phyloP scores from a whole-genome alignment of 2,113 vertebrate genomes.

The Ahaetulla prasina region DNA sequence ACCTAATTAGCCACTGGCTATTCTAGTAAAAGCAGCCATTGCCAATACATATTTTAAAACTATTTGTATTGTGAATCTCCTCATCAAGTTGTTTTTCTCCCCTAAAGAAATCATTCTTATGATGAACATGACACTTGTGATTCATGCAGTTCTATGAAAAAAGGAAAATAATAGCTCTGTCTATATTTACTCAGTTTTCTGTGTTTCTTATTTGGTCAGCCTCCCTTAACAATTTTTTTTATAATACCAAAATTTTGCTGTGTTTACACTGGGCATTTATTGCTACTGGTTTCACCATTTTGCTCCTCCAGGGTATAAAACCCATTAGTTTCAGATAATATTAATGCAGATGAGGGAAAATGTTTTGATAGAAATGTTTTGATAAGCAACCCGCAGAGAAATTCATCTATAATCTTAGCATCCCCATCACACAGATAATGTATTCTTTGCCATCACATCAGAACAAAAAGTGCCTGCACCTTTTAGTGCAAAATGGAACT shows the following conservation, averaged over 20 bases:
- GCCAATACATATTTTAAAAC: slow-evolving; percentile 1
- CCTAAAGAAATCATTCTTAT: slow-evolving; percentile 63
- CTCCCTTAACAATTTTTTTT: slow-evolving; percentile 44
- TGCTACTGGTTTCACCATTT: slow-evolving; percentile 39
- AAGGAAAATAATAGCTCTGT: slow-evolving; percentile 60
- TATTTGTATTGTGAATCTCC: slow-evolving; percentile 53
- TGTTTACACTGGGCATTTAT: slow-evolving; percentile 43
- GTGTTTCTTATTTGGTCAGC: slow-evolving; percentile 50
- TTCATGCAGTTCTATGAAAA: slow-evolving; percentile 50
- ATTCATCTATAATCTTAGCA: slow-evolving; percentile 33
- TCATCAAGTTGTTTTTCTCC: slow-evolving; percentile 42
- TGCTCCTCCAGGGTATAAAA: slow-evolving; percentile 35
- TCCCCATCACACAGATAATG: not conserved
- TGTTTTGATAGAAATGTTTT: slow-evolving; percentile 21
- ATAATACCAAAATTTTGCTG: slow-evolving; percentile 50
- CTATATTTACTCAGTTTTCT: slow-evolving; percentile 55
- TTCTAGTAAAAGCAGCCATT: not conserved
- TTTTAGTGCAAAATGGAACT: slow-evolving; percentile 42
- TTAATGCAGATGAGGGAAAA: slow-evolving; percentile 2
- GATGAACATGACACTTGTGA: slow-evolving; percentile 60
- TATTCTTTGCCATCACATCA: slow-evolving; percentile 14
- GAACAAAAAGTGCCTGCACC: slow-evolving; percentile 33
- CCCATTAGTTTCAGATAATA: slow-evolving; percentile 33
- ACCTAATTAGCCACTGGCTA: not conserved
- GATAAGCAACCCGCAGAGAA: slow-evolving; percentile 31